Percentiles rank a stretch among this genome's conserved stretches.
Evolutionary conservation across 2,113 vertebrate species (phyloP).

Genomic region (Oncorhynchus tshawytscha): DNA sequence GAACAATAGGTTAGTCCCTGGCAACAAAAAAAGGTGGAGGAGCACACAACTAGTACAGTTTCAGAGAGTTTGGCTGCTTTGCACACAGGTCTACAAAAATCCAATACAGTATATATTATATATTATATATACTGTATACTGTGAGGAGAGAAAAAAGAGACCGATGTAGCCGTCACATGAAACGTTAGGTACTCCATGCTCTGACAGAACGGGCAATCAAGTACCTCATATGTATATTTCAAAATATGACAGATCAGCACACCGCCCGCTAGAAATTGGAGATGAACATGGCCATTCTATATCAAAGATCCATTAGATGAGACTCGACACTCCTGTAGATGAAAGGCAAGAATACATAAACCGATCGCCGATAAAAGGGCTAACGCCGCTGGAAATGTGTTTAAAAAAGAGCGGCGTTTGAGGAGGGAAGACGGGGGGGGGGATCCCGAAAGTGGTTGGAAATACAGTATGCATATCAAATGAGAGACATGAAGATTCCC

Average conservation of each 20-base stretch:
- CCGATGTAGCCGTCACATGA: slow-evolving; percentile 6
- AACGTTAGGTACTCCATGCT: slow-evolving; percentile 13
- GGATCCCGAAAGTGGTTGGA: slow-evolving; percentile 58
- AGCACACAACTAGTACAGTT: too few relatives aligned
- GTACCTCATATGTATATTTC: slow-evolving; percentile 51
- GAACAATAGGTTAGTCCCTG: too few relatives aligned
- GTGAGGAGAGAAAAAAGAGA: not conserved
- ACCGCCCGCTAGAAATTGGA: slow-evolving; percentile 33
- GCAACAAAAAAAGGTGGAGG: too few relatives aligned
- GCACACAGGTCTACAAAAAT: too few relatives aligned
- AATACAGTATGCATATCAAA: slow-evolving; percentile 75
- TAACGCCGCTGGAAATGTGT: slow-evolving; percentile 50
- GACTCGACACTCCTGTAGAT: slow-evolving; percentile 45
- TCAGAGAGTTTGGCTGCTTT: too few relatives aligned
- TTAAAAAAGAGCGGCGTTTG: slow-evolving; percentile 54
- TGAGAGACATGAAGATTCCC: slow-evolving; percentile 69
- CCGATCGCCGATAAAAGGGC: slow-evolving; percentile 65
- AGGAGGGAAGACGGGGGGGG: slow-evolving; percentile 16
- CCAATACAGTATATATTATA: too few relatives aligned
- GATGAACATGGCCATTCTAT: slow-evolving; percentile 58
- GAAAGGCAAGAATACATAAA: slow-evolving; percentile 66
- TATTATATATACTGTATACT: not conserved
- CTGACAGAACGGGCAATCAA: slow-evolving; percentile 49
- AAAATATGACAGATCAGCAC: slow-evolving; percentile 55
- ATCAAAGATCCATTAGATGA: slow-evolving; percentile 71